Percentiles rank a stretch among this genome's conserved stretches.
phyloP scores from a whole-genome alignment of 2,888 invertebrate species.

The Muschampia plurimacula region DNA sequence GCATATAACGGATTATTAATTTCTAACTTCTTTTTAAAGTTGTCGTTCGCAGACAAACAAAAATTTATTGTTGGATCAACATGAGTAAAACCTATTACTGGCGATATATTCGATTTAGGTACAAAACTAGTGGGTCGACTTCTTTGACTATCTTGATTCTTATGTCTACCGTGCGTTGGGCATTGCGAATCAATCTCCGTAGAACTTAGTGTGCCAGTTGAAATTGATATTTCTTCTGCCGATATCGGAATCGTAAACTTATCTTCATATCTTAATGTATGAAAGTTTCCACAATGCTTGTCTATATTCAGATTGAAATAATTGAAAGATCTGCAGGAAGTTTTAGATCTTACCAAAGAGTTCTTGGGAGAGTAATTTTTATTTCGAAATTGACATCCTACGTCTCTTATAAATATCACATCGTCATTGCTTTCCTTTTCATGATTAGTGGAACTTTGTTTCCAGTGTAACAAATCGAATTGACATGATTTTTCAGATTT shows the following conservation, averaged over 20 bases:
- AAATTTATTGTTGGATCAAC: slow-evolving; percentile 43
- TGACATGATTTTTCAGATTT: slow-evolving; percentile 72
- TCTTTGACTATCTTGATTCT: slow-evolving; percentile 15
- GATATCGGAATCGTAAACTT: slow-evolving; percentile 61
- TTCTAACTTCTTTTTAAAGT: slow-evolving; percentile 24
- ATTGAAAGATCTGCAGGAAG: slow-evolving; percentile 62
- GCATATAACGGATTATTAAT: not conserved
- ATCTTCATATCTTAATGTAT: slow-evolving; percentile 66
- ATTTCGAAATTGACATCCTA: slow-evolving; percentile 73
- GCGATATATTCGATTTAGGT: slow-evolving; percentile 52
- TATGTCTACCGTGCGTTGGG: slow-evolving; percentile 57
- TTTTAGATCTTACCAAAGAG: slow-evolving; percentile 55
- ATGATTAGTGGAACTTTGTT: slow-evolving; percentile 43
- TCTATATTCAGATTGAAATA: slow-evolving; percentile 54
- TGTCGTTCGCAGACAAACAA: slow-evolving; percentile 40
- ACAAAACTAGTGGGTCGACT: slow-evolving; percentile 52
- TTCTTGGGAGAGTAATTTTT: slow-evolving; percentile 54
- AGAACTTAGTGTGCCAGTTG: slow-evolving; percentile 58
- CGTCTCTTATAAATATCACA: slow-evolving; percentile 74
- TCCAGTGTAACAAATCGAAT: slow-evolving; percentile 55
- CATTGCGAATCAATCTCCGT: slow-evolving; percentile 58
- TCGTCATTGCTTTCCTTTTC: slow-evolving; percentile 52
- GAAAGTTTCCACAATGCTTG: slow-evolving; percentile 57
- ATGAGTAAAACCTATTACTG: slow-evolving; percentile 55
- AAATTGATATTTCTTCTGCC: slow-evolving; percentile 51